phyloP scores from a whole-genome alignment of 2,888 invertebrate species.

The Pachymerium ferrugineum region DNA sequence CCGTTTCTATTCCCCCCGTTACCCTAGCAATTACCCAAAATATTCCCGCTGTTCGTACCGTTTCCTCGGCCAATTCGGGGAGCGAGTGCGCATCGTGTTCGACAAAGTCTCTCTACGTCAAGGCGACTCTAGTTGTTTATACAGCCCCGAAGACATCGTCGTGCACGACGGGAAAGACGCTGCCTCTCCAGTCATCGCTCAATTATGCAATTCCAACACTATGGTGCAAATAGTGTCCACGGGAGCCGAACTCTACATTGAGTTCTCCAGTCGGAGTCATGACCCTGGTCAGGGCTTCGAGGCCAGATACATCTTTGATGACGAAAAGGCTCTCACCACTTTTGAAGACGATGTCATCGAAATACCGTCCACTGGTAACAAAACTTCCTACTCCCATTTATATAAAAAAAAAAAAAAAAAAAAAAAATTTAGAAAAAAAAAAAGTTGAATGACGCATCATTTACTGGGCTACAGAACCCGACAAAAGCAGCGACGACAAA shows the following conservation, averaged over 20 bases:
- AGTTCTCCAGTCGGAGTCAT: constrained; percentile 77
- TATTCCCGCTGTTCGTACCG: constrained; percentile 83
- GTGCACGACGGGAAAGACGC: constrained; percentile 75
- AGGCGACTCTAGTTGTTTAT: constrained; percentile 71
- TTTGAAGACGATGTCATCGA: constrained; percentile 29
- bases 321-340: constrained; percentile 32
- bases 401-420: not conserved
- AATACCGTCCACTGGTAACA: constrained; percentile 38
- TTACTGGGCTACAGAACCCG: constrained; percentile 18
- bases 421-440: not conserved
- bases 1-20: constrained; percentile 83
- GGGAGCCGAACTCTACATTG: constrained; percentile 72
- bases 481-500: constrained; percentile 23
- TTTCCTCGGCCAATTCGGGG: constrained; percentile 65
- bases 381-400: not conserved
- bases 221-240: constrained; percentile 74
- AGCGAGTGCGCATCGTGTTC: constrained; percentile 73
- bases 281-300: constrained; percentile 73
- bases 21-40: constrained; percentile 91
- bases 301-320: constrained; percentile 52
- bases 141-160: constrained; percentile 75
- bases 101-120: constrained; percentile 72
- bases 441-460: constrained; percentile 6
- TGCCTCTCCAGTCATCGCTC: constrained; percentile 67
- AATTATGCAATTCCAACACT: constrained; percentile 73